Evolutionary conservation across 92 coral and sea anemone genomes (phyloP), one percentile per base, ranked within the genome.

Genomic region (Umimayanthus kanabou): DNA sequence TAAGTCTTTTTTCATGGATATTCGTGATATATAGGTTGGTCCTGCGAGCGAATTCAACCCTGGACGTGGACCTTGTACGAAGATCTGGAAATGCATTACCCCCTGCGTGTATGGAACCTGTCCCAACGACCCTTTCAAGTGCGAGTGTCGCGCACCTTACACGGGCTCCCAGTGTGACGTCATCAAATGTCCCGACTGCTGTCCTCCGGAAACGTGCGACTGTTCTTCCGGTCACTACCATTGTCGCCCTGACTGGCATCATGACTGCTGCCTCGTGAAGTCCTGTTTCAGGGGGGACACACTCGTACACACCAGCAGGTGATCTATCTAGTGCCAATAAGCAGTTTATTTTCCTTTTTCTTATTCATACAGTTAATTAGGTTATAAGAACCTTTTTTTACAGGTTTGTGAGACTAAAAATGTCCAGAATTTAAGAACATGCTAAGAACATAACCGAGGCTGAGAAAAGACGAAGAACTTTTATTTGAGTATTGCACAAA

Each of bases 121-220:
- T 55, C 92, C 96, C 76, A 67, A 57, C 18, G 93, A 95, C 77
- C 98, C 96, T 1, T 93, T 89, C 82, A 87, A 67, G 28, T 95
- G 98, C 39, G 91, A 58, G 49, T 95, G 98, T 69, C 71, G 13
- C 23, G 39, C 89, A 1, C 94, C 98, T 0, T 95, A 93, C 79
- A 90, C 90, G 13, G 98, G 98, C 2, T 81, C 94, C 25, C 92
- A 95, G 84, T 95, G 98, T 73, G 98, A 95, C 73, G 85, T 80
- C 78, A 95, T 92, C 4, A 83, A 87, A 30, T 95, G 98, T 72
- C 98, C 98, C 9, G 91, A 90, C 70, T 95, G 98, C 81, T 95
- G 98, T 66, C 98, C 98, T 23, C 98, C 98, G n/a, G 94, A 95
- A 86, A 93, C 96, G 2, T 95, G 98, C 43, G 92, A 91, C 90